Percentiles rank a stretch among this genome's conserved stretches.
Evolutionary conservation across 1,140 invertebrate species (phyloP).

Genomic region (Venturia canescens): DNA sequence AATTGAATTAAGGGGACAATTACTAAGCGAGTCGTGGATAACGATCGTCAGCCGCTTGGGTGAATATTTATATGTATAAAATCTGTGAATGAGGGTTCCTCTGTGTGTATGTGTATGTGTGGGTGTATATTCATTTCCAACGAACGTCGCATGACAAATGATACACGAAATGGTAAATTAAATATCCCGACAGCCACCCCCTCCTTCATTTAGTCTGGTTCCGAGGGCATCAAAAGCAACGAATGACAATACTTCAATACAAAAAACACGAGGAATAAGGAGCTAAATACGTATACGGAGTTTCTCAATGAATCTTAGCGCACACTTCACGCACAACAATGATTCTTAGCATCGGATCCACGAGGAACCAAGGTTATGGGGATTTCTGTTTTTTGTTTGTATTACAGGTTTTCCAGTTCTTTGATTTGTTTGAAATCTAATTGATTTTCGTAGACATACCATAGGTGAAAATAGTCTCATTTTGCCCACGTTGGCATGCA

Average conservation of each 20-base stretch:
- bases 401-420: not conserved
- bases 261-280: not conserved
- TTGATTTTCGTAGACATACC: too few relatives aligned
- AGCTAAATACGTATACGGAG: not conserved
- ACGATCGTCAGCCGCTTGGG: not conserved
- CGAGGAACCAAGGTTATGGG: too few relatives aligned
- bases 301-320: not conserved
- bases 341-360: not conserved
- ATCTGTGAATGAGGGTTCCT: too few relatives aligned
- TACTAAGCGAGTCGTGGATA: conserved; percentile 11
- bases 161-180: conserved; percentile 7
- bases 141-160: not conserved
- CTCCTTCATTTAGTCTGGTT: not conserved
- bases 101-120: not conserved
- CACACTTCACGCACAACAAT: not conserved
- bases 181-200: not conserved
- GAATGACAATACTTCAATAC: not conserved
- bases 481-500: too few relatives aligned
- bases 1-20: conserved; percentile 16
- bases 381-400: not conserved
- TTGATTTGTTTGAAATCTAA: not conserved
- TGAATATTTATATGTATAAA: not conserved
- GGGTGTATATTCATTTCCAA: not conserved
- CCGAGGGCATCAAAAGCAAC: not conserved
- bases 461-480: too few relatives aligned